Conservation (phyloP, 2,888 invertebrate genomes). For the Dicyrtomina minuta region DNA sequence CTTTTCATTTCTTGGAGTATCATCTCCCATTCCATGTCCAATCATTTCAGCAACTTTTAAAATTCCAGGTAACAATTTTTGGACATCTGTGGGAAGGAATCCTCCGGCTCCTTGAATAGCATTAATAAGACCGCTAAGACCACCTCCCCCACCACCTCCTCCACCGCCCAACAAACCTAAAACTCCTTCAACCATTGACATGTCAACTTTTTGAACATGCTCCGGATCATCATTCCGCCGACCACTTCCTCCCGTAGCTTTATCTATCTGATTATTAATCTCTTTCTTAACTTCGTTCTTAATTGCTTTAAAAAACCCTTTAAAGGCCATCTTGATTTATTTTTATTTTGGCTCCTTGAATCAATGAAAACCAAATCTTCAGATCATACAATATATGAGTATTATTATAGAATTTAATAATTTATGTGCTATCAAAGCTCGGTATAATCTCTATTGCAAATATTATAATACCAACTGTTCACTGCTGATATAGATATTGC, state of each 20-base stretch:
- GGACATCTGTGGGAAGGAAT: conserved; percentile 39
- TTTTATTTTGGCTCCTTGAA: no score
- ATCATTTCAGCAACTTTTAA: conserved; percentile 50
- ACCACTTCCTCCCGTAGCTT: conserved; percentile 26
- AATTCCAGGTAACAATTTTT: conserved; percentile 42
- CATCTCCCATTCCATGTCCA: conserved; percentile 49
- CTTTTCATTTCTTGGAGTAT: conserved; percentile 41
- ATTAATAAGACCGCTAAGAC: conserved; percentile 28
- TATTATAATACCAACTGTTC: no score
- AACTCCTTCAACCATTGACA: conserved; percentile 42
- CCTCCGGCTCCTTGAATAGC: conserved; percentile 46
- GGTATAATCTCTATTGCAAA: no score
- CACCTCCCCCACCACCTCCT: conserved; percentile 36
- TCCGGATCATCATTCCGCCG: conserved; percentile 12
- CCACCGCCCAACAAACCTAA: conserved; percentile 38
- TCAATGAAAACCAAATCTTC: no score
- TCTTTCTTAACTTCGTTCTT: conserved; percentile 46
- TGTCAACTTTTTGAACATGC: conserved; percentile 33
- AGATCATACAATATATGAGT: no score
- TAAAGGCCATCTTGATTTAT: conserved; percentile 46
- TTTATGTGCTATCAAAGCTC: no score
- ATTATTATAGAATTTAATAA: no score
- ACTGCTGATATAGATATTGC: no score
- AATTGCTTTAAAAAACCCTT: conserved; percentile 48
- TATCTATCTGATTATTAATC: conserved; percentile 38